Evolutionary conservation across 2,113 vertebrate species (phyloP).

Genomic region (Erythrolamprus reginae): DNA sequence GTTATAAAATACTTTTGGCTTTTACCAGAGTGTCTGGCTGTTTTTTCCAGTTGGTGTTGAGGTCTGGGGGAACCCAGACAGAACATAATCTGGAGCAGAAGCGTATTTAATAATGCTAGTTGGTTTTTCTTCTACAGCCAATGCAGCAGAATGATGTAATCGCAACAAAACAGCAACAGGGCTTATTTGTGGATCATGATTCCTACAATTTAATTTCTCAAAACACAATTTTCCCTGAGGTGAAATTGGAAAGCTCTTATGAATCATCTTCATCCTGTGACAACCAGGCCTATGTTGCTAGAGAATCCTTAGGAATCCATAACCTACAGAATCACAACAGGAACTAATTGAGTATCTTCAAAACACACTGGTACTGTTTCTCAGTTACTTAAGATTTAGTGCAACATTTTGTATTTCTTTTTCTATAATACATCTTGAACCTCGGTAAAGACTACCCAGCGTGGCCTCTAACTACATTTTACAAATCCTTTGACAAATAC

Average conservation of each 20-base stretch:
- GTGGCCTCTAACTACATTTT: conserved; percentile 15
- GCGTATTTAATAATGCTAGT: background rate
- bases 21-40: no score
- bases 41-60: no score
- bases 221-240: background rate
- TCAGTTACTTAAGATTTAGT: background rate
- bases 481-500: conserved; percentile 50
- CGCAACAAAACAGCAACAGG: background rate
- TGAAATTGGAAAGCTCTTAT: background rate
- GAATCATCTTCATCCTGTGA: background rate
- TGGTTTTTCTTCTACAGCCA: background rate
- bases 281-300: background rate
- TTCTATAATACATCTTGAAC: background rate
- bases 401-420: fast-evolving
- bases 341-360: conserved; percentile 17
- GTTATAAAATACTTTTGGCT: no score
- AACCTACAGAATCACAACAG: background rate
- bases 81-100: background rate
- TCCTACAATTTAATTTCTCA: background rate
- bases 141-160: background rate
- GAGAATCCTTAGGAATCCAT: conserved; percentile 2
- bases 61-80: no score
- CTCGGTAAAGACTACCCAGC: background rate
- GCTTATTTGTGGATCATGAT: background rate
- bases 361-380: background rate